Conservation (phyloP, 2,113 vertebrate genomes). For the Rousettus leschenaultii region DNA sequence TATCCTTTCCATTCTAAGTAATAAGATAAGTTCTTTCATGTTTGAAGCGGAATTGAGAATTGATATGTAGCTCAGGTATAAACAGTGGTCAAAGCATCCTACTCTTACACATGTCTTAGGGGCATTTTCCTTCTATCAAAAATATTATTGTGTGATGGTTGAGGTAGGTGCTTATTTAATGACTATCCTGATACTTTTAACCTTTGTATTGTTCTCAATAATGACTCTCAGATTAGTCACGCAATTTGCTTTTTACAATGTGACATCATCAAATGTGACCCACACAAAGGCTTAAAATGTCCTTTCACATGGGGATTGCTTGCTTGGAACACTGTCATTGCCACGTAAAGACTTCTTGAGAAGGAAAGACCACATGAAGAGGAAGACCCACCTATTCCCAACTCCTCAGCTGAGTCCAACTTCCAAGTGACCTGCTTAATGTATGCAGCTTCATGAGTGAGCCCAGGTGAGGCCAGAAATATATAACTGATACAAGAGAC, state of each 20-base stretch:
- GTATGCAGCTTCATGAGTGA: neutral
- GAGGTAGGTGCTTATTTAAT: neutral
- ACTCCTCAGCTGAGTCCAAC: neutral
- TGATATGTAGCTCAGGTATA: neutral
- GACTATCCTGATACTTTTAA: neutral
- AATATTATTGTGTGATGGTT: neutral
- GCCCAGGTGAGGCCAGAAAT: neutral
- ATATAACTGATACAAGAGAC: neutral
- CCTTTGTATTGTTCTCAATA: neutral
- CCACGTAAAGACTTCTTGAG: neutral
- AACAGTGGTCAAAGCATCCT: neutral
- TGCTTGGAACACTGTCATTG: neutral
- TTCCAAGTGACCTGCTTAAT: neutral
- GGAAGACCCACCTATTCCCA: accelerated
- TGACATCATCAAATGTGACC: neutral
- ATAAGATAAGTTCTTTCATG: neutral
- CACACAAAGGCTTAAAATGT: neutral
- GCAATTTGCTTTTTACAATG: neutral
- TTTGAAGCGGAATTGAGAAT: neutral
- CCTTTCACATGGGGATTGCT: neutral
- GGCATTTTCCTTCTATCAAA: neutral
- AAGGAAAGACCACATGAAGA: neutral
- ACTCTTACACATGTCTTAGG: neutral
- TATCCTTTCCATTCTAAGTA: neutral
- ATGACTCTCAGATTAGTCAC: neutral